Percentiles rank a stretch among this genome's conserved stretches.
phyloP scores from a whole-genome alignment of 2,888 invertebrate species.

The Trissonchulus sp. region DNA sequence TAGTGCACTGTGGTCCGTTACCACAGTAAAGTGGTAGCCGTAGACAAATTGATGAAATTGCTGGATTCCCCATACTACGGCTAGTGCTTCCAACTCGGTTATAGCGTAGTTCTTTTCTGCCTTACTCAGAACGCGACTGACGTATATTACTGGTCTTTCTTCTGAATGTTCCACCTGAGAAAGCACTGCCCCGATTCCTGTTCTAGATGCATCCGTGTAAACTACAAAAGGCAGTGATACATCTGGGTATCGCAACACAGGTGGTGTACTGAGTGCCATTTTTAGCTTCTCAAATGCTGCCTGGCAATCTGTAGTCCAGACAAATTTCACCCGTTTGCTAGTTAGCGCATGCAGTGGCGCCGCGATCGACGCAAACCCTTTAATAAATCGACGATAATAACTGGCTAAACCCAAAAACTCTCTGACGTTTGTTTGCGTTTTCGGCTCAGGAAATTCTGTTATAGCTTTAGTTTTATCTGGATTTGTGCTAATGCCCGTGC shows the following conservation, averaged over 20 bases:
- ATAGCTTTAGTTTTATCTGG: conserved; percentile 1
- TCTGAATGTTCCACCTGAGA: not conserved
- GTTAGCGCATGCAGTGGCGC: not conserved
- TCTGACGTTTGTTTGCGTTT: not conserved
- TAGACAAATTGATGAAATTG: not conserved
- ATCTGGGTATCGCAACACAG: not conserved
- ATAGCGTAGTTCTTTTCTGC: not conserved
- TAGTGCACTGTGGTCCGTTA: conserved; percentile 1
- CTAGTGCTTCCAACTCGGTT: not conserved
- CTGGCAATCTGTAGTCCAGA: not conserved
- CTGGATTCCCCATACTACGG: not conserved
- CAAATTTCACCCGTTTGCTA: not conserved
- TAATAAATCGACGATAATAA: conserved; percentile 9
- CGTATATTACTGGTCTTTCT: not conserved
- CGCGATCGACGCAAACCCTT: not conserved
- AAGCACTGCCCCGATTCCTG: not conserved
- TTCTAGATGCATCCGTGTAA: conserved; percentile 4
- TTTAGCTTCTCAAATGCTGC: conserved; percentile 1
- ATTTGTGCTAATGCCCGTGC: not conserved
- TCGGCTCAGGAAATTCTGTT: not conserved
- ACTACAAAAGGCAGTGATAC: not conserved
- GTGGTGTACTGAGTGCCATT: not conserved
- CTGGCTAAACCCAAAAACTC: not conserved
- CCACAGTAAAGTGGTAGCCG: not conserved
- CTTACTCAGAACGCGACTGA: not conserved